Evolutionary conservation across 2,113 vertebrate species (phyloP), one percentile per base, ranked within the genome.

Genomic region (Chauna torquata): DNA sequence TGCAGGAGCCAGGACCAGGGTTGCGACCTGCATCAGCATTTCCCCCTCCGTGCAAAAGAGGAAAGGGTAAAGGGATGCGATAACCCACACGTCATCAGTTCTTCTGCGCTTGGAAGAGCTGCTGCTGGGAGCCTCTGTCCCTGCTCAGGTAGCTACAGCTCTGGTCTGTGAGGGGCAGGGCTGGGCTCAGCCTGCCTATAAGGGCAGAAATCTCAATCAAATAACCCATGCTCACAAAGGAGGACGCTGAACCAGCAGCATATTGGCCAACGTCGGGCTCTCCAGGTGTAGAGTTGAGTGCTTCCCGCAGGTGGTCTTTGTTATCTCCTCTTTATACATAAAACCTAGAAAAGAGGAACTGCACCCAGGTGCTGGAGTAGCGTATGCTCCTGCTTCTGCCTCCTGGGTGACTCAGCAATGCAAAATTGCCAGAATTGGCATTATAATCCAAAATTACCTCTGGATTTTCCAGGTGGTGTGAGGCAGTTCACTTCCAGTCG

Each of bases 401-500:
- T 52, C n/a, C n/a, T 11, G 61, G 9, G 17, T 30, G 71, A 12
- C 40, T 75, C 12, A 44, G 50, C n/a, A 4, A 25, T 57, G 40
- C 42, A 44, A 5, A 81, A 62, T 23, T 5, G 2, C 58, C 72
- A 19, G 32, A 57, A 25, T 2, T 12, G 20, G 50, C 19, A 0
- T 24, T 19, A 8, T 0, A 3, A 68, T 75, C 14, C 6, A 3
- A 49, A 71, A 76, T 68, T 4, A 7, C 42, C 19, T 20, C 45
- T n/a, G 1, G 1, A 0, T 34, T 88, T 61, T 61, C 36, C 27
- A 4, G 72, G 23, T 1, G 1, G 6, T 0, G 0, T 10, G 45
- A 57, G 42, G 45, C 66, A 66, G 0, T 61, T 75, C 6, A 0
- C 25, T 32, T 10, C 30, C 52, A 16, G 32, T 0, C 16, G 59